A percentile compares a stretch with the other conserved stretches of the same genome.
Conservation (phyloP, 2,888 invertebrate species). For the Cheilosia impressa region DNA sequence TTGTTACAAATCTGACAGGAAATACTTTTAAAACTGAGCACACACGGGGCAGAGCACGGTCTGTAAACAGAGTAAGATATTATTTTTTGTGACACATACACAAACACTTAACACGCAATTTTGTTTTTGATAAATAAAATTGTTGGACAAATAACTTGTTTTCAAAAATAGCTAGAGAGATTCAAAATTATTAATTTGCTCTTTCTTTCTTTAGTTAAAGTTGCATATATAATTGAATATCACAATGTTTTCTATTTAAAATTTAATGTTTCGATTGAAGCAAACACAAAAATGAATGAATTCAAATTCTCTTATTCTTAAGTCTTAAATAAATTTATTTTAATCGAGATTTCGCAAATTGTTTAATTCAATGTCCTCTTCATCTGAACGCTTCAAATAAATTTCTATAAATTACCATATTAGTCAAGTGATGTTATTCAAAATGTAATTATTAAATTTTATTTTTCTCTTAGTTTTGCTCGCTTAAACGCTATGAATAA, state of each 20-base stretch:
- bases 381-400: conserved; percentile 26
- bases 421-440: conserved; percentile 24
- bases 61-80: no score
- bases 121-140: no score
- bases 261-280: conserved; percentile 26
- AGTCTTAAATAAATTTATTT: conserved; percentile 13
- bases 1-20: no score
- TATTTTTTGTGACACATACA: no score
- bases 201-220: conserved; percentile 33
- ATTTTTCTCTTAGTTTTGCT: conserved; percentile 6
- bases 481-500: conserved; percentile 54
- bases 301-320: not conserved
- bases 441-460: conserved; percentile 21
- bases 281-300: not conserved
- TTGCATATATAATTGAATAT: conserved; percentile 62
- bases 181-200: conserved; percentile 18
- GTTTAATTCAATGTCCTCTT: conserved; percentile 1
- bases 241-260: conserved; percentile 61
- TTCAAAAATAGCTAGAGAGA: conserved; percentile 19
- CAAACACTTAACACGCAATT: no score
- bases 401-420: conserved; percentile 41
- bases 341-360: conserved; percentile 40
- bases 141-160: not conserved
- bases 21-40: no score
- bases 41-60: no score